phyloP scores from a whole-genome alignment of 2,113 vertebrate genomes.

The Onychorhynchus coronatus region DNA sequence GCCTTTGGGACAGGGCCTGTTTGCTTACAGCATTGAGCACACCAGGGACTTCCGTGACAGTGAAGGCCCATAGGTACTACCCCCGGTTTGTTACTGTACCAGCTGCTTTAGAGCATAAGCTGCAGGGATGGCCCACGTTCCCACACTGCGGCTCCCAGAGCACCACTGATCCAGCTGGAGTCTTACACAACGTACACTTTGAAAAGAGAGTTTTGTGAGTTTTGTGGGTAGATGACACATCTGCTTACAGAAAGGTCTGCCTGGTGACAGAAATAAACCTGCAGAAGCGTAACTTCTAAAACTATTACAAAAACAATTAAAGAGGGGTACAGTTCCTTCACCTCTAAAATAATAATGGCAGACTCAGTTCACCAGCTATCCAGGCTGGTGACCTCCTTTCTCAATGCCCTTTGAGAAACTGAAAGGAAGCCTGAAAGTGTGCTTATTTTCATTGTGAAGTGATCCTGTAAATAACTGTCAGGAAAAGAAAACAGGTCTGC shows the following conservation, averaged over 20 bases:
- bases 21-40: not conserved
- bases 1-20: not conserved
- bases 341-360: not conserved
- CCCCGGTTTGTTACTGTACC: not conserved
- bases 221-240: not conserved
- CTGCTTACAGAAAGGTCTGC: not conserved
- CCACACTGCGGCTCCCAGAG: not conserved
- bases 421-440: not conserved
- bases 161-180: not conserved
- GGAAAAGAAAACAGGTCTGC: not conserved
- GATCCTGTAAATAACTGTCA: not conserved
- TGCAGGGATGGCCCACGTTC: not conserved
- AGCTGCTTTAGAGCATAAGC: not conserved
- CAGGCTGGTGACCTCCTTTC: not conserved
- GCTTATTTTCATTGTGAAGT: constrained; percentile 15
- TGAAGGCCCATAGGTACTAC: not conserved
- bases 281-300: not conserved
- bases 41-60: not conserved
- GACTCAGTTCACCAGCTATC: not conserved
- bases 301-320: not conserved
- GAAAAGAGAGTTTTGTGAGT: not conserved
- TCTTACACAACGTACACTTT: not conserved
- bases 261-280: not conserved
- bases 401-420: not conserved
- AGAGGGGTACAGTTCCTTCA: not conserved